Percentiles rank a stretch among this genome's conserved stretches.
These are phyloP conservation scores for Pangasianodon gigas DNA, from an alignment of 2,113 vertebrate genomes.

Conservation along the genomic window DNA sequence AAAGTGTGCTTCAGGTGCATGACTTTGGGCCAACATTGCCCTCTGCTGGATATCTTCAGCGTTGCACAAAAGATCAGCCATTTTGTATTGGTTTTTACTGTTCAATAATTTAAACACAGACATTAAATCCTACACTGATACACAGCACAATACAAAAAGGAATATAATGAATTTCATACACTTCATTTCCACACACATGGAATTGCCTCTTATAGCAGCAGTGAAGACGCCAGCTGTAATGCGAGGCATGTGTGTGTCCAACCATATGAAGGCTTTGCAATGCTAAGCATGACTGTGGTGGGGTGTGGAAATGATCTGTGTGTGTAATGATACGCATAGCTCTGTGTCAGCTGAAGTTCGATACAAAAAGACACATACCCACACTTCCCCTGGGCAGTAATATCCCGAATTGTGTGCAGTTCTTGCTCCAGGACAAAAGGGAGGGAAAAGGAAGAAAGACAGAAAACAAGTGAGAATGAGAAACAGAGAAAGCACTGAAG, in stretches of 20 bases:
- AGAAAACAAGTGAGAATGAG: not conserved
- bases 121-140: conserved; percentile 31
- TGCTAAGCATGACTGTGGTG: conserved; percentile 38
- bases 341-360: conserved; percentile 41
- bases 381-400: conserved; percentile 17
- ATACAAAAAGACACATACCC: conserved; percentile 22
- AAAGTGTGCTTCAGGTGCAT: not conserved
- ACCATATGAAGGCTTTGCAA: conserved; percentile 34
- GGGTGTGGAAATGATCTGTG: conserved; percentile 40
- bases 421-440: not conserved
- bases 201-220: not conserved
- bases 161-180: not conserved
- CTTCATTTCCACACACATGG: conserved; percentile 12
- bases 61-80: conserved; percentile 27
- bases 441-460: not conserved
- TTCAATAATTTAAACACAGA: conserved; percentile 28
- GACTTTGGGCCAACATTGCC: conserved; percentile 46
- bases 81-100: conserved; percentile 33
- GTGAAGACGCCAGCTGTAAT: conserved; percentile 48
- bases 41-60: conserved; percentile 35
- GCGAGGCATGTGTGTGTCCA: conserved; percentile 46
- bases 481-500: conserved; percentile 6
- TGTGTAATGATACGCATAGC: conserved; percentile 35
- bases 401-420: conserved; percentile 10
- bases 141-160: conserved; percentile 13